Conservation (phyloP, 2,888 invertebrate genomes). For the Epistrophe grossulariae region DNA sequence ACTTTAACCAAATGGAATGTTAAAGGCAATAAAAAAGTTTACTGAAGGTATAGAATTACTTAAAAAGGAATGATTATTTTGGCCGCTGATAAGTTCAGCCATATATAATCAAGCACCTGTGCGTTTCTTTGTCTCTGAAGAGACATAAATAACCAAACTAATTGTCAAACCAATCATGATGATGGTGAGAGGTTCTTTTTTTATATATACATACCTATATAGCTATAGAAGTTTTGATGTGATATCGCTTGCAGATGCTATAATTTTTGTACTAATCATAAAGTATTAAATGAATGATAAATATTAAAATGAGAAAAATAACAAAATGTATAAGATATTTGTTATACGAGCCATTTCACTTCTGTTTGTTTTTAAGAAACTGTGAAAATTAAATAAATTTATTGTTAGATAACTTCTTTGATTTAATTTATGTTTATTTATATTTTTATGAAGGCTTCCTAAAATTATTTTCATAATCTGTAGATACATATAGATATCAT, state of each 20-base stretch:
- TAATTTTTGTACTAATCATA: constrained; percentile 9
- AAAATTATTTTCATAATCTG: neutral
- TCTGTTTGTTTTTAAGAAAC: constrained; percentile 7
- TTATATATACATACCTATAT: neutral
- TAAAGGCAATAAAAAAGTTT: neutral
- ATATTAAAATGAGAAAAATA: neutral
- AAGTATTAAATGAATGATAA: constrained; percentile 12
- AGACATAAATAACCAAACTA: constrained; percentile 29
- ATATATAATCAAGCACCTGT: constrained; percentile 24
- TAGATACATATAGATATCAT: neutral
- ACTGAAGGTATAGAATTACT: constrained; percentile 54
- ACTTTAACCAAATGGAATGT: constrained; percentile 18
- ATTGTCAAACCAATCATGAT: constrained; percentile 26
- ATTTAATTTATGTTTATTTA: neutral
- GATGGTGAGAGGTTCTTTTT: constrained; percentile 24
- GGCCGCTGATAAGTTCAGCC: constrained; percentile 1
- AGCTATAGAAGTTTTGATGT: constrained; percentile 9
- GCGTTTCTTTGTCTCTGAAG: constrained; percentile 20
- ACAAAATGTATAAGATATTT: neutral
- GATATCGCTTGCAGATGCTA: constrained; percentile 1
- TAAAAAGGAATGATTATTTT: constrained; percentile 31
- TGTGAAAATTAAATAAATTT: neutral
- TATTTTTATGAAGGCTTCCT: neutral
- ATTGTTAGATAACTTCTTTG: neutral
- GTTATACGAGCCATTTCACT: neutral